phyloP scores from a whole-genome alignment of 1,140 invertebrate species.

The Pygmarrhopalites habei region DNA sequence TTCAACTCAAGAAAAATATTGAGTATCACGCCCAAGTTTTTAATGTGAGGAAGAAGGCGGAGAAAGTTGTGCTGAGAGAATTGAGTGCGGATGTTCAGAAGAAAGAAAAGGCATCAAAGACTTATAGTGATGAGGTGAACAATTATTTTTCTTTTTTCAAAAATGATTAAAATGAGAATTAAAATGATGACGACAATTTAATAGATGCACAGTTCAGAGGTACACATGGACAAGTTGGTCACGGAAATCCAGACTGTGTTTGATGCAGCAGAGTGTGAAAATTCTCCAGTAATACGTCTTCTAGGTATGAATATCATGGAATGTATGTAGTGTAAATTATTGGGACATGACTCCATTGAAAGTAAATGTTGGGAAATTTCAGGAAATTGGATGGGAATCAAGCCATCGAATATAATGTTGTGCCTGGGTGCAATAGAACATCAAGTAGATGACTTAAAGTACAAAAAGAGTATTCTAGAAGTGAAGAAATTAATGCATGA shows the following conservation, averaged over 20 bases:
- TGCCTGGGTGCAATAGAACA: background rate
- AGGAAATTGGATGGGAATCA: constrained; percentile 5
- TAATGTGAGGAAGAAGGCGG: background rate
- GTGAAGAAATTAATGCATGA: background rate
- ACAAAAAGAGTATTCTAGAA: background rate
- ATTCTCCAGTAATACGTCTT: background rate
- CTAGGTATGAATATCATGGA: background rate
- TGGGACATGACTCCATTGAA: background rate
- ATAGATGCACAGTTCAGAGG: background rate
- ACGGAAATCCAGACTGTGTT: background rate
- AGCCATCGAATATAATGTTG: background rate
- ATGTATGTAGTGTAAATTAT: background rate
- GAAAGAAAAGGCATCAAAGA: background rate
- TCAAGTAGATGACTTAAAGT: background rate
- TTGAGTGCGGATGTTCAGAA: background rate
- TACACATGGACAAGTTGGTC: background rate
- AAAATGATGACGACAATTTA: no score
- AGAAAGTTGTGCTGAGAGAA: background rate
- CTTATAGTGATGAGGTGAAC: background rate
- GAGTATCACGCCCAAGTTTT: background rate
- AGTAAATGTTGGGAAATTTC: background rate
- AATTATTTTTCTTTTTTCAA: no score
- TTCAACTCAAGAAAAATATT: background rate
- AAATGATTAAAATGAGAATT: no score
- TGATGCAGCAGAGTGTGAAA: constrained; percentile 1